Base-by-base conservation (phyloP, 2,113 vertebrate species). In the Mustela lutreola region DNA sequence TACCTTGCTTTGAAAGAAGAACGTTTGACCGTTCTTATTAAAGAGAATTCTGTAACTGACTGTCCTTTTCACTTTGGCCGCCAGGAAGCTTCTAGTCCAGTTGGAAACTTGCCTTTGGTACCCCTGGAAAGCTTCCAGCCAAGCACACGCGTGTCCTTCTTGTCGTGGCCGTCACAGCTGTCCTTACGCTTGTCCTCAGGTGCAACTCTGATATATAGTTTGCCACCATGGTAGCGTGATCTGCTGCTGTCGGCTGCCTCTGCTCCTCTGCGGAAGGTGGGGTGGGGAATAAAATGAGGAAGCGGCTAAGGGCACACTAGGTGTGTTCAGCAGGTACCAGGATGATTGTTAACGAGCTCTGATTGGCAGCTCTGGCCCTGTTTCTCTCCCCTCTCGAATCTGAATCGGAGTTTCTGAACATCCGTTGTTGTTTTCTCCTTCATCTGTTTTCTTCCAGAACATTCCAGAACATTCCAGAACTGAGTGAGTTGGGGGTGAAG, bases 151-250 rank as follows among this genome's bases (percentile, higher is more conserved):
- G 24, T 12, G 6, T 2, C 11, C 73, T 86, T 48, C 19, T 80
- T 60, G 65, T n/a, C 8, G 0, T 4, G 42, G 39, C 2, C 0
- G 7, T 91, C 63, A 2, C 5, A 22, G 14, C 42, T 39, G 22
- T 56, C 33, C 42, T 16, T 16, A 4, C 15, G 24, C 50, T 79
- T 21, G 18, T 73, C 42, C 42, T 62, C 63, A 11, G 22, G 14
- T 16, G 1, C 79, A 1, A 2, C 2, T 33, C 60, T 71, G 48
- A 24, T 21, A 84, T 4, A 50, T 5, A 2, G 56, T 70, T 82
- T 22, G 7, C 19, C 45, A 0, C 78, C 28, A 4, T 86, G 19
- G 3, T 65, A 4, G 53, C 56, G 7, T 7, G 22, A 31, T 89
- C 16, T 58, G 84, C 73, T 45, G 39, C 15, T 15, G 28, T 21